Conservation (phyloP, 2,113 vertebrate genomes). For the Sebastes fasciatus region DNA sequence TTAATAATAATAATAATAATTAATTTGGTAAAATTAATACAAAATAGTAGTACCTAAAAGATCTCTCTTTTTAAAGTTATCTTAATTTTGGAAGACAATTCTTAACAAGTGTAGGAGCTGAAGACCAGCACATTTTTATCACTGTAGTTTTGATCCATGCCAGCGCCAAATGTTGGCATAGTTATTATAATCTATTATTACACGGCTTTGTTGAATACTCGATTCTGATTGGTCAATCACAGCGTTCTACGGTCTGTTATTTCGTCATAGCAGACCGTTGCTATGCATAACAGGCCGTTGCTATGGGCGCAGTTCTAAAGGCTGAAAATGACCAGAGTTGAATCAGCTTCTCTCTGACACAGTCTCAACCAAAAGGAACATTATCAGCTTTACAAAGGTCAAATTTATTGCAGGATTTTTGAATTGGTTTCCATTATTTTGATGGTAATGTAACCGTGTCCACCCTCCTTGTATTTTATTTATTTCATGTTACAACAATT, state of each 20-base stretch:
- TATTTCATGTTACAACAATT: background rate
- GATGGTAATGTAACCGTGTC: constrained; percentile 3
- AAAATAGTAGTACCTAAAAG: too few species aligned
- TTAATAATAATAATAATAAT: too few species aligned
- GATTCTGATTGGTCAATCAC: too few species aligned
- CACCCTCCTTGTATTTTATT: background rate
- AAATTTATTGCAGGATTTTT: constrained; percentile 61
- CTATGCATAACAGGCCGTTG: too few species aligned
- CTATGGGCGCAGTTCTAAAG: too few species aligned
- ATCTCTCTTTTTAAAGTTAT: background rate
- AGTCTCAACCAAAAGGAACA: background rate
- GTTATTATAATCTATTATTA: background rate
- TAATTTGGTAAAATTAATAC: too few species aligned
- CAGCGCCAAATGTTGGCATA: background rate
- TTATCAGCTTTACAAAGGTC: constrained; percentile 33
- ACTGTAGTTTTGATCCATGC: background rate
- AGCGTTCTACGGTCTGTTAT: too few species aligned
- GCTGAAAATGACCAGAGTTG: background rate
- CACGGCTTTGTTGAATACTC: too few species aligned
- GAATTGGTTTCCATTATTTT: constrained; percentile 12
- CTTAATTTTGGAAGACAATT: background rate
- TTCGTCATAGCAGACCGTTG: too few species aligned
- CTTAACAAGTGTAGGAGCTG: too few species aligned
- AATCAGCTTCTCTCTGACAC: background rate
- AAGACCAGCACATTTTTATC: background rate